These are phyloP conservation scores for Greenwoodochromis staneri DNA, from an alignment of 2,113 vertebrate species.

Conservation along the genomic window DNA sequence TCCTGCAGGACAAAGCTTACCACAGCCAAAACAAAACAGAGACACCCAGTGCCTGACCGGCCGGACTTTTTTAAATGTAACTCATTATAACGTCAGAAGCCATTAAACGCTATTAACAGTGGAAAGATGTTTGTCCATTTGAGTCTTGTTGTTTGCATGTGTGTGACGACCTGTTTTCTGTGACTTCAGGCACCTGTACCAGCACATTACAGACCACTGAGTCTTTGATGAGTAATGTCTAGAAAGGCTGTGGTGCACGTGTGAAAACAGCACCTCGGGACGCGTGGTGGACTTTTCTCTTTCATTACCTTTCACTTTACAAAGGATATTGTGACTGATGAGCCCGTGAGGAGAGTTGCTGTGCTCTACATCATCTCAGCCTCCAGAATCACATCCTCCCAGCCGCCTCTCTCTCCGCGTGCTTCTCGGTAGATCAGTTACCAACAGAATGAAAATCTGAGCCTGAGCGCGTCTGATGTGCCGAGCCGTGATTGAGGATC, in stretches of 20 bases:
- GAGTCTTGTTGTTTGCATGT: neutral
- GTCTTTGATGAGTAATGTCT: neutral
- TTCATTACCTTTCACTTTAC: neutral
- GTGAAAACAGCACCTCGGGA: neutral
- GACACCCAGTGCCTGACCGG: neutral
- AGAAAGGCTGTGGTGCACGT: neutral
- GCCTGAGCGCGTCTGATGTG: neutral
- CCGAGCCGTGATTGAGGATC: slow-evolving; percentile 30
- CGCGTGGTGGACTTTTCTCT: neutral
- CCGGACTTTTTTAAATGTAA: rapidly evolving
- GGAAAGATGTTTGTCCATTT: neutral
- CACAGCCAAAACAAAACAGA: neutral
- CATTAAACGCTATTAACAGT: neutral
- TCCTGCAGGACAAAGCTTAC: neutral
- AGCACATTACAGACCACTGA: rapidly evolving
- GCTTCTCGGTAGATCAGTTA: neutral
- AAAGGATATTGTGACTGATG: neutral
- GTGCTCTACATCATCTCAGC: rapidly evolving
- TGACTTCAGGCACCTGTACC: neutral
- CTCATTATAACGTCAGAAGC: rapidly evolving
- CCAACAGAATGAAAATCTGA: neutral
- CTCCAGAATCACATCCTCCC: neutral
- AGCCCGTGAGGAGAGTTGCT: neutral
- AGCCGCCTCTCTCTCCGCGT: neutral
- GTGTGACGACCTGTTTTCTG: neutral